A percentile compares a stretch with the other conserved stretches of the same genome.
These are phyloP conservation scores for Xyrichtys novacula DNA, from an alignment of 2,797 vertebrate species.

Conservation along the genomic window DNA sequence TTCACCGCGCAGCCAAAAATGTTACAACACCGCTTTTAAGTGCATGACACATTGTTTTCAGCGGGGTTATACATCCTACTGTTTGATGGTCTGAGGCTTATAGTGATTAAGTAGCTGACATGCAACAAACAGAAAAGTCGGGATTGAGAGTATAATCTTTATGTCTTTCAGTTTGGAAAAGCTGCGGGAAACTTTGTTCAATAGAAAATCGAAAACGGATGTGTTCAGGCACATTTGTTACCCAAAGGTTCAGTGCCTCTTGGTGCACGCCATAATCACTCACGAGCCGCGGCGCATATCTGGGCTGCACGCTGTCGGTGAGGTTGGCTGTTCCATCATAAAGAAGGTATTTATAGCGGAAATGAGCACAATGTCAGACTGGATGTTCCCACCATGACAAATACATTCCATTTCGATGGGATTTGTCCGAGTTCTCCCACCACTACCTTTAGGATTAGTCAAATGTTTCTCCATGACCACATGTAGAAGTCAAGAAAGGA, in stretches of 20 bases:
- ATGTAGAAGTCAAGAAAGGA: not conserved
- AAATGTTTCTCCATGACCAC: not conserved
- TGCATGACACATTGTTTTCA: not conserved
- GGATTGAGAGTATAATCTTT: too few species aligned
- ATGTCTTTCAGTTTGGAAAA: too few species aligned
- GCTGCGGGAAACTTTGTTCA: too few species aligned
- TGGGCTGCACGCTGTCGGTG: not conserved
- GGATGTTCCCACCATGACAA: conserved; percentile 18
- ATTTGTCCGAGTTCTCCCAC: not conserved
- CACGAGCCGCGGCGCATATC: not conserved
- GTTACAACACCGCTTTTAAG: not conserved
- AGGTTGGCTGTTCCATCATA: not conserved
- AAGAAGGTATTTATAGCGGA: conserved; percentile 7
- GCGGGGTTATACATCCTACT: too few species aligned
- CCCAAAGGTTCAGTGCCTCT: not conserved
- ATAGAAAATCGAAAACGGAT: too few species aligned
- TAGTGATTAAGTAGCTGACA: too few species aligned
- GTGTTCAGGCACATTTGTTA: too few species aligned
- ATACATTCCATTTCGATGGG: conserved; percentile 1
- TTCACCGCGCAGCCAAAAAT: not conserved
- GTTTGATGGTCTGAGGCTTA: too few species aligned
- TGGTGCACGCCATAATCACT: not conserved
- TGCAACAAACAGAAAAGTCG: too few species aligned
- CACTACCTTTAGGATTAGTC: not conserved
- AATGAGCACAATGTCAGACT: not conserved